Evolutionary conservation across 2,797 vertebrate genomes (phyloP).

Genomic region (Brachymystax lenok): DNA sequence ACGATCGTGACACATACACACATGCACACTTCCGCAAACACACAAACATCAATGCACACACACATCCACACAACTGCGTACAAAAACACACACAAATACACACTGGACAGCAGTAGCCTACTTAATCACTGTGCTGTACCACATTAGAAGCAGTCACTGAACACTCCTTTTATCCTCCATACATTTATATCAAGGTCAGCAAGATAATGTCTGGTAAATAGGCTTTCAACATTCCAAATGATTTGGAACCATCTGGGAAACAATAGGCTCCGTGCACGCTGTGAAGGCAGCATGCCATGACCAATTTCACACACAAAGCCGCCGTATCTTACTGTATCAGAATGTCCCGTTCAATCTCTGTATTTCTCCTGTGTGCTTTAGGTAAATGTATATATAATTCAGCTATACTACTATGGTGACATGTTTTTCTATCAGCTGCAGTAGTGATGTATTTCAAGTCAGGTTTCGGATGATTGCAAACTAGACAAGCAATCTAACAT

Average conservation of each 20-base stretch:
- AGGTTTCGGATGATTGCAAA: background rate
- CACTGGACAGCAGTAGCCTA: background rate
- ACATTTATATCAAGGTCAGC: constrained; percentile 26
- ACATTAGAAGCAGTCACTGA: constrained; percentile 4
- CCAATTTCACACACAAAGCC: constrained; percentile 21
- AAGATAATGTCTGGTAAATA: constrained; percentile 27
- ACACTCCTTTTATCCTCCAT: constrained; percentile 26
- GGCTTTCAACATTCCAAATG: constrained; percentile 9
- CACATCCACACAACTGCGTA: constrained; percentile 16
- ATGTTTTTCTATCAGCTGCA: background rate
- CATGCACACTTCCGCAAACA: no score
- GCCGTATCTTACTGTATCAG: background rate
- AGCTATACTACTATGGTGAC: background rate
- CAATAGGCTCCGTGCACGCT: constrained; percentile 7
- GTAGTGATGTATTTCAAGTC: background rate
- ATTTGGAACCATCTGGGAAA: constrained; percentile 25
- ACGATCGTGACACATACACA: background rate
- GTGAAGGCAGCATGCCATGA: background rate
- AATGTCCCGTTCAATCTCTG: background rate
- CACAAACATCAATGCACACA: background rate
- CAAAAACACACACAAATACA: constrained; percentile 21
- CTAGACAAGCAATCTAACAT: background rate
- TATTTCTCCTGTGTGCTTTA: background rate
- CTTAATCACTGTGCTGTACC: constrained; percentile 6
- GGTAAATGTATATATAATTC: background rate